phyloP scores from a whole-genome alignment of 2,113 vertebrate species.

The Chunga burmeisteri region DNA sequence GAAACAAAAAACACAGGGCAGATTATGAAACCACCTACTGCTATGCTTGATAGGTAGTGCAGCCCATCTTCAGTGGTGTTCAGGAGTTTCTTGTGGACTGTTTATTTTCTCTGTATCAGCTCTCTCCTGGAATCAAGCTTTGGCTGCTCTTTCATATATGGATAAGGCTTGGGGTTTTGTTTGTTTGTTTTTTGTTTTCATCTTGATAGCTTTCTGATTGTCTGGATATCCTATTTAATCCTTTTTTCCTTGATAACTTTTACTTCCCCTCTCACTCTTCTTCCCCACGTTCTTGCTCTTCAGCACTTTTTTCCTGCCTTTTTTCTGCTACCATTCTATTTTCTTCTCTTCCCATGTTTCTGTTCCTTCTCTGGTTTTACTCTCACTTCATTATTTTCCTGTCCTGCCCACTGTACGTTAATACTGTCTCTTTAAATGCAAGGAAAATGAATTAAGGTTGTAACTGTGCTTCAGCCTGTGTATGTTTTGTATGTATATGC shows the following conservation, averaged over 20 bases:
- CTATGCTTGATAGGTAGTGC: background rate
- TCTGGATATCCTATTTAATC: background rate
- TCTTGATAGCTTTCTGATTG: background rate
- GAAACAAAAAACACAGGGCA: background rate
- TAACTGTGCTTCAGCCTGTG: background rate
- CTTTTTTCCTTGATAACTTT: background rate
- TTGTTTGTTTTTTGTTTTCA: background rate
- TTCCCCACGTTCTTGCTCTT: background rate
- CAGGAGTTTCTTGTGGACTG: background rate
- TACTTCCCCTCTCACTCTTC: accelerated
- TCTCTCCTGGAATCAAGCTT: background rate
- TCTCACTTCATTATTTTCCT: background rate
- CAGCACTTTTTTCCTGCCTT: background rate
- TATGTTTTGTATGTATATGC: background rate
- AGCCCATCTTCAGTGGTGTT: background rate
- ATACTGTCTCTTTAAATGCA: background rate
- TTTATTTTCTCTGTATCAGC: background rate
- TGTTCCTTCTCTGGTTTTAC: background rate
- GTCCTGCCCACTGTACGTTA: background rate
- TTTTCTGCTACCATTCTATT: background rate
- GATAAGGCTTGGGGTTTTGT: background rate
- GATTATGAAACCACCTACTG: background rate
- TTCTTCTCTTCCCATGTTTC: background rate
- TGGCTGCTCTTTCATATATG: background rate
- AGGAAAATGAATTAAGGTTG: background rate